Evolutionary conservation across 2,888 invertebrate species (phyloP), one percentile per base, ranked within the genome.

Genomic region (Crocallis elinguaria): DNA sequence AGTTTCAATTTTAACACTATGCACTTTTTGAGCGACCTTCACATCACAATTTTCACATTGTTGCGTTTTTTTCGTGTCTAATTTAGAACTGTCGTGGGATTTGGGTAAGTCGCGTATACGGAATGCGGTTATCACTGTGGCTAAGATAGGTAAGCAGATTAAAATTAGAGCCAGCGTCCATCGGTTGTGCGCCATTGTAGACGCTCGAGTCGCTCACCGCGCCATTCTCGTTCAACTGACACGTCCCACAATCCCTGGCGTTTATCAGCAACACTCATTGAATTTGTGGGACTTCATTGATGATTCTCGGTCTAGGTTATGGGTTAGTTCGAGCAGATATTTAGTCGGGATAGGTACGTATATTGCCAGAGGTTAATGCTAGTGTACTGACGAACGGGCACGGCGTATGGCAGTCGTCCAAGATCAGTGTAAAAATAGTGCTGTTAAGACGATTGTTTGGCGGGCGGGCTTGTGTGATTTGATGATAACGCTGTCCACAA

Each of bases 361-460:
- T 82, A 78, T 75, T 73, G 71, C 93, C 75, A 93, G 90, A 72
- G 93, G 92, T 86, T 94, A 94, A 77, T 94, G 93, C 66, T 93
- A 93, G 67, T 94, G 77, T 77, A 94, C 94, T 79, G 94, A 88
- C 82, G 92, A 87, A 49, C 93, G 84, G 57, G 93, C 94, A 73
- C 93, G 92, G 68, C 73, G 75, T 76, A 80, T 90, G 90, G 91
- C 90, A 84, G 60, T 54, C 72, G 70, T 86, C 90, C 90, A 90
- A 89, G 78, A 80, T 75, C 77, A 68, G 71, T 68, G 73, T 89
- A 90, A 88, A 90, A 91, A 90, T 90, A 90, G 89, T 83, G 73
- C 77, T 75, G 81, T 79, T 81, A 80, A 85, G 82, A 82, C 85
- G 84, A 88, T 88, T 86, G 88, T 86, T 82, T 80, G 82, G 73